These are phyloP conservation scores for Platyura marginata DNA, from an alignment of 1,140 invertebrate genomes.

Conservation along the genomic window DNA sequence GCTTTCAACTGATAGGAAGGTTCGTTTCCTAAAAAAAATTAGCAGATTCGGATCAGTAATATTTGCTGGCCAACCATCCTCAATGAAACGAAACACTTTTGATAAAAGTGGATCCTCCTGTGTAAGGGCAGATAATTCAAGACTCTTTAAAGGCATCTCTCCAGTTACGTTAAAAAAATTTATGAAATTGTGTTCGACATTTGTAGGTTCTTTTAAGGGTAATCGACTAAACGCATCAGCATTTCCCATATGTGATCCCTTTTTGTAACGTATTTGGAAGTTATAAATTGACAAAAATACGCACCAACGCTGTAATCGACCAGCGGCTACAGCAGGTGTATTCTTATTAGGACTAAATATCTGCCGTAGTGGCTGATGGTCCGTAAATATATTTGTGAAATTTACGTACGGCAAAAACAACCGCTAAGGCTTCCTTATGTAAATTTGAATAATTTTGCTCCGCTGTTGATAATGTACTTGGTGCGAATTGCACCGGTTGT, in stretches of 20 bases:
- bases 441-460: slow-evolving; percentile 26
- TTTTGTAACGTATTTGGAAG: not conserved
- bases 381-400: slow-evolving; percentile 20
- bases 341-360: slow-evolving; percentile 4
- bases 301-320: slow-evolving; percentile 2
- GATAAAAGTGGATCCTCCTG: not conserved
- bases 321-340: slow-evolving; percentile 2
- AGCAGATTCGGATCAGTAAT: not conserved
- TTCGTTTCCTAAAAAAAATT: not conserved
- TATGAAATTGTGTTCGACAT: not conserved
- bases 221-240: not conserved
- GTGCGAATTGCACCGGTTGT: slow-evolving; percentile 23
- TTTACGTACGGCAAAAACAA: slow-evolving; percentile 20
- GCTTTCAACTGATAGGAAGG: not conserved
- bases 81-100: not conserved
- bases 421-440: slow-evolving; percentile 26
- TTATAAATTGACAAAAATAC: slow-evolving; percentile 1
- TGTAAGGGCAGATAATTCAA: not conserved
- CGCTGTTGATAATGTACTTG: slow-evolving; percentile 18
- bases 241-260: not conserved
- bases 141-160: not conserved
- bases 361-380: slow-evolving; percentile 1
- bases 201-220: not conserved
- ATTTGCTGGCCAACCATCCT: not conserved
- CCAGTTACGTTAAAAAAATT: not conserved